phyloP scores from a whole-genome alignment of 1,140 invertebrate genomes.

The Drosophila punjabiensis region DNA sequence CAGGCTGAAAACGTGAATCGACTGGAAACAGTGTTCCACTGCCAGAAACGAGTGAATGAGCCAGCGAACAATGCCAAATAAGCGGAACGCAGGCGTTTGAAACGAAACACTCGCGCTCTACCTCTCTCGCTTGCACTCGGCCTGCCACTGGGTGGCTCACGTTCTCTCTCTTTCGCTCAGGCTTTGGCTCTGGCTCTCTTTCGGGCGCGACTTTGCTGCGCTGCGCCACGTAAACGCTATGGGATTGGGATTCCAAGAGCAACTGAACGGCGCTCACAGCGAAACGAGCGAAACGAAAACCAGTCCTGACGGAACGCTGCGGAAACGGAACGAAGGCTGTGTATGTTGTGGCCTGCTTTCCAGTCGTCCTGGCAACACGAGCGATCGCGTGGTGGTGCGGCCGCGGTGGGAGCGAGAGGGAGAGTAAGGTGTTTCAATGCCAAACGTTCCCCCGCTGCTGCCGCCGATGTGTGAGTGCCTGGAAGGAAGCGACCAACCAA shows the following conservation, averaged over 20 bases:
- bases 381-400: conserved; percentile 52
- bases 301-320: conserved; percentile 70
- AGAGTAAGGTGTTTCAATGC: conserved; percentile 41
- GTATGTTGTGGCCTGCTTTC: conserved; percentile 55
- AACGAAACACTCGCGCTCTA: conserved; percentile 49
- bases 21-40: conserved; percentile 65
- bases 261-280: conserved; percentile 78
- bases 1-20: conserved; percentile 26
- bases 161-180: conserved; percentile 7
- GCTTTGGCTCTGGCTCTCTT: conserved; percentile 23
- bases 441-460: conserved; percentile 37
- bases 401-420: conserved; percentile 21
- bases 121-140: conserved; percentile 21
- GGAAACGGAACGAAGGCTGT: conserved; percentile 40
- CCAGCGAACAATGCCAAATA: conserved; percentile 44
- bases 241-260: conserved; percentile 84
- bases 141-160: background rate
- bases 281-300: conserved; percentile 70
- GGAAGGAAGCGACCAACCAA: conserved; percentile 61
- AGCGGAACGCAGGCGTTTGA: conserved; percentile 52
- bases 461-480: conserved; percentile 40
- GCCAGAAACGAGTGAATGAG: conserved; percentile 71
- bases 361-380: conserved; percentile 76
- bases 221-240: conserved; percentile 73
- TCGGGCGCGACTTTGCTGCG: conserved; percentile 38